These are phyloP conservation scores for Drosophila nannoptera DNA, from an alignment of 1,140 invertebrate species.

Conservation along the genomic window DNA sequence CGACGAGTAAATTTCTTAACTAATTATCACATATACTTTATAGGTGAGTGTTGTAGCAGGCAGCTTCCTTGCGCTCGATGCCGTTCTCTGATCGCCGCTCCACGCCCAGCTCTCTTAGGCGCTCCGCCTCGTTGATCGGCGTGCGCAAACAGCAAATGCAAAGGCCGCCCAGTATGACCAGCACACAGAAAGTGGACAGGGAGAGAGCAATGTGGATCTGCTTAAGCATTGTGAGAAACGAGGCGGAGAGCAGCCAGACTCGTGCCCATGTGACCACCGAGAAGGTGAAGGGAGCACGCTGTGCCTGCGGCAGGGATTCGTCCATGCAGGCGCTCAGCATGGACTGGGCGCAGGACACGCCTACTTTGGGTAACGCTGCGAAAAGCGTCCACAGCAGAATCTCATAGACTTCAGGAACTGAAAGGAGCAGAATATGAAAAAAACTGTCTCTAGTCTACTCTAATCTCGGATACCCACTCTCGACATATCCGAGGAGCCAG, in stretches of 20 bases:
- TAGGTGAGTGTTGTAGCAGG: slow-evolving; percentile 31
- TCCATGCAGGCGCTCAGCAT: slow-evolving; percentile 65
- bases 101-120: not conserved
- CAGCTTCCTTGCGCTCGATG: slow-evolving; percentile 3
- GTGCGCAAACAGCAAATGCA: slow-evolving; percentile 62
- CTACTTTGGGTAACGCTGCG: slow-evolving; percentile 58
- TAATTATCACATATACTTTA: slow-evolving; percentile 42
- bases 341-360: slow-evolving; percentile 68
- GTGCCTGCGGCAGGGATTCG: slow-evolving; percentile 58
- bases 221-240: slow-evolving; percentile 67
- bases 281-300: slow-evolving; percentile 57
- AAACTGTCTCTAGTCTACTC: no score
- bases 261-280: slow-evolving; percentile 69
- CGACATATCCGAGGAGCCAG: slow-evolving; percentile 47
- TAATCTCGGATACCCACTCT: slow-evolving; percentile 20
- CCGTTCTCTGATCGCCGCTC: not conserved
- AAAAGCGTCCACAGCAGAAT: slow-evolving; percentile 63
- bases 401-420: slow-evolving; percentile 60
- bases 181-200: slow-evolving; percentile 61
- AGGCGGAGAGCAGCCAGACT: slow-evolving; percentile 72
- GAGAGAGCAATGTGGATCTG: slow-evolving; percentile 67
- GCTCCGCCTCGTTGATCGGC: not conserved
- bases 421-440: not conserved
- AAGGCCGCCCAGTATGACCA: slow-evolving; percentile 68
- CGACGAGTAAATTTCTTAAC: not conserved